phyloP scores from a whole-genome alignment of 64 coral and sea anemone species.

The Dendrophyllia cribrosa region DNA sequence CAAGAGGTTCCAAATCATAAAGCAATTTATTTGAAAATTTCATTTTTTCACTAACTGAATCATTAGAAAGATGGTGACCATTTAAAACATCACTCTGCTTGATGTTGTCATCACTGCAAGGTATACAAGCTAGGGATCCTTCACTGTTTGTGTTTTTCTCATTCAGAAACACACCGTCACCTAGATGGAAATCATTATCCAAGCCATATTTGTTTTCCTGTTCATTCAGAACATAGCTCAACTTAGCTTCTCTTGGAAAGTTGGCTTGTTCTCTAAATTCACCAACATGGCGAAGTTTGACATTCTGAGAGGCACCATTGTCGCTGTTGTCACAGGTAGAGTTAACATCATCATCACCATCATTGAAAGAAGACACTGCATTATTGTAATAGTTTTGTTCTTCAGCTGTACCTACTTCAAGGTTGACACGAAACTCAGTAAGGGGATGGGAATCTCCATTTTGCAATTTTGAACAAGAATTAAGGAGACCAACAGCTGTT shows the following conservation, averaged over 20 bases:
- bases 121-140: neutral
- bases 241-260: neutral
- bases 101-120: too few species aligned
- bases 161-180: neutral
- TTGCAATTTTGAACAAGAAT: too few species aligned
- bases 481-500: too few species aligned
- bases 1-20: neutral
- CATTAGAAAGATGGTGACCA: neutral
- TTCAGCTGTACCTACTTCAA: too few species aligned
- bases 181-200: neutral
- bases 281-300: too few species aligned
- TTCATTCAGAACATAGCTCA: neutral
- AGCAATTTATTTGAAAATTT: neutral
- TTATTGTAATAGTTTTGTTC: too few species aligned
- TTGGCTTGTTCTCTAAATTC: too few species aligned
- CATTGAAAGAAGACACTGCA: neutral
- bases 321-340: too few species aligned
- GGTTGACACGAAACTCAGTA: too few species aligned
- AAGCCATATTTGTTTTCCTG: neutral
- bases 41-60: neutral
- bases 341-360: neutral
- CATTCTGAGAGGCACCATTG: too few species aligned
- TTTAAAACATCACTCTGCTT: neutral
- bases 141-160: neutral
- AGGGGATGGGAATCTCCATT: too few species aligned